A percentile compares a stretch with the other conserved stretches of the same genome.
Conservation (phyloP, 2,888 invertebrate genomes). For the Diarsia dahlii region DNA sequence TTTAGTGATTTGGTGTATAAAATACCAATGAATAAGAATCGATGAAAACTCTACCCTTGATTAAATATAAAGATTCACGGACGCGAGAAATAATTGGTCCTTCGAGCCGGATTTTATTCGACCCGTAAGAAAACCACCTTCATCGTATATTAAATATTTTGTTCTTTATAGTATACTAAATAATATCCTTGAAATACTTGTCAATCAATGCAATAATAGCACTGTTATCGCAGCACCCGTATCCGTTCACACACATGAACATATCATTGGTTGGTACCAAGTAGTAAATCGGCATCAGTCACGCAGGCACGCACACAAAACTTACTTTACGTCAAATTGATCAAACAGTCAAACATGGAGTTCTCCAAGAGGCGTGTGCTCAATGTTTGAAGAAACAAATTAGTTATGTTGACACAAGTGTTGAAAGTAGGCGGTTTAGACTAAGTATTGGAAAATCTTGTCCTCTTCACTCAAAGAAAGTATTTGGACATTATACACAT, state of each 20-base stretch:
- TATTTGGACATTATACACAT: background rate
- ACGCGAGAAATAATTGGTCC: background rate
- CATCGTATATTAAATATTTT: background rate
- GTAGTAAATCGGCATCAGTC: constrained; percentile 47
- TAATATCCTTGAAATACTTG: constrained; percentile 20
- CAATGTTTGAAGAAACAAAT: constrained; percentile 47
- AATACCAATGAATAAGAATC: background rate
- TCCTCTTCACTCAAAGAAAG: constrained; percentile 3
- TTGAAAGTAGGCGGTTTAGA: constrained; percentile 30
- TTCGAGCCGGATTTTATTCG: constrained; percentile 11
- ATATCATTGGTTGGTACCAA: constrained; percentile 14
- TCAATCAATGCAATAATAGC: constrained; percentile 15
- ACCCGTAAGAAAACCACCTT: background rate
- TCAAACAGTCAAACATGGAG: constrained; percentile 40
- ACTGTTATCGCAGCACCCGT: constrained; percentile 44
- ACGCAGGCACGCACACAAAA: constrained; percentile 43
- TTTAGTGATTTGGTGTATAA: background rate
- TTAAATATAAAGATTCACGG: background rate
- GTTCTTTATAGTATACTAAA: background rate
- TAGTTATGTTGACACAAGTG: constrained; percentile 49
- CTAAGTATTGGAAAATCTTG: constrained; percentile 22
- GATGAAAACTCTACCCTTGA: background rate
- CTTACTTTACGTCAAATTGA: constrained; percentile 48
- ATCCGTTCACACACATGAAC: constrained; percentile 43
- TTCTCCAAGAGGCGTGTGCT: constrained; percentile 37